Base-by-base conservation (phyloP, 2,888 invertebrate species). In the Neoascia interrupta region DNA sequence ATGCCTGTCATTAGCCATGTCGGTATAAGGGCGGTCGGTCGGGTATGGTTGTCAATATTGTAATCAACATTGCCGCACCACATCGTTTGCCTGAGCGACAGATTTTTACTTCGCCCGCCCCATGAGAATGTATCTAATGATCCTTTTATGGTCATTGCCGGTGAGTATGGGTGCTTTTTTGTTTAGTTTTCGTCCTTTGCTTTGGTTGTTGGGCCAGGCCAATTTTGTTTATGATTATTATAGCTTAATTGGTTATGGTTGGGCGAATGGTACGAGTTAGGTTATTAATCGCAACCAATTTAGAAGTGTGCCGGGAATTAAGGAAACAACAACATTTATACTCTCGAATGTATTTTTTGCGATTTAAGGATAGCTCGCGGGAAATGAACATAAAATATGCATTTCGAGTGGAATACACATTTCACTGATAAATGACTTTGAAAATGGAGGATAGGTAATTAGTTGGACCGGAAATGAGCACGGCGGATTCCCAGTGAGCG, bases 211-310 rank as follows among this genome's bases (percentile, higher is more conserved):
- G 28, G 41, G 4, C 19, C 15, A 19, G 21, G 45, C 53, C 72
- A 70, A 72, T 76, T 76, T 63, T 54, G 66, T 73, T 73, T 73
- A 73, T 73, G 79, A 79, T 79, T 73, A 79, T 73, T 68, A 72
- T 11, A 73, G 56, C 47, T 68, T 68, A 72, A 73, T 79, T 73
- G 73, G 73, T 61, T 61, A 56, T 49, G 15, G 51, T 18, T 10
- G 19, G 23, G 26, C 21, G 45, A 47, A 28, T 36, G 49, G 43
- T 28, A 28, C 16, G 41, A 10, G 47, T 16, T 41, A 37, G 31
- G 49, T 43, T 45, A 68, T 68, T 79, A 54, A 56, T 73, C 60
- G 73, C 49, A 10, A 73, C 49, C 66, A 70, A 70, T 76, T 76
- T 76, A 18, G 60, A 66, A 47, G 39, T 8, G n/a, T 60, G 26